Conservation (phyloP, 2,797 vertebrate genomes). For the Galago senegalensis region DNA sequence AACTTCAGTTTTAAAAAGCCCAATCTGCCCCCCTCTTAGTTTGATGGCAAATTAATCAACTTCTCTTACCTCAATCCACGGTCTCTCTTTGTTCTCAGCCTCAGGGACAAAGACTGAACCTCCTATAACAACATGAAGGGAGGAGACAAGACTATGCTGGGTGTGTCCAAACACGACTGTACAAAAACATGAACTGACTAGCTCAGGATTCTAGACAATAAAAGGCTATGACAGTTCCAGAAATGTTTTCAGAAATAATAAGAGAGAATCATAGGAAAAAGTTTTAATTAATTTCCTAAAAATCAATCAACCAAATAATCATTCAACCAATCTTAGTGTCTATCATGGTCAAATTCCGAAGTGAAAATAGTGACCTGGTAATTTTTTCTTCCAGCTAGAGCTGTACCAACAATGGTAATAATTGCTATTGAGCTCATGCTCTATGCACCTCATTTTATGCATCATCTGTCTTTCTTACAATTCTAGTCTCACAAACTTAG, state of each 20-base stretch:
- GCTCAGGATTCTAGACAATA: background rate
- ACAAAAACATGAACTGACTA: background rate
- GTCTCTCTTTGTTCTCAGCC: background rate
- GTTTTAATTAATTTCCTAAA: background rate
- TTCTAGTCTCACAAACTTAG: background rate
- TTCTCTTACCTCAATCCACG: background rate
- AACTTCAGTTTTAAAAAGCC: background rate
- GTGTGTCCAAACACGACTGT: background rate
- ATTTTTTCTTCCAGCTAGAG: background rate
- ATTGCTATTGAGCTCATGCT: background rate
- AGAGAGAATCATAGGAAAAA: background rate
- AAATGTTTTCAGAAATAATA: background rate
- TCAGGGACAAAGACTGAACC: background rate
- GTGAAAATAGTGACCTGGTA: background rate
- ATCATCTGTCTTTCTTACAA: background rate
- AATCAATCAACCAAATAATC: background rate
- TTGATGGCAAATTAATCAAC: background rate
- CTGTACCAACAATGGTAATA: background rate
- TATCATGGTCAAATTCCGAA: background rate
- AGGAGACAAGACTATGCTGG: background rate
- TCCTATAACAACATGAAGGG: background rate
- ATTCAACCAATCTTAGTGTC: background rate
- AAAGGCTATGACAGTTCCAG: background rate
- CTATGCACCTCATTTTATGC: accelerated
- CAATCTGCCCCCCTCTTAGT: background rate